phyloP scores from a whole-genome alignment of 2,888 invertebrate genomes.

The Tenthredo amoena region DNA sequence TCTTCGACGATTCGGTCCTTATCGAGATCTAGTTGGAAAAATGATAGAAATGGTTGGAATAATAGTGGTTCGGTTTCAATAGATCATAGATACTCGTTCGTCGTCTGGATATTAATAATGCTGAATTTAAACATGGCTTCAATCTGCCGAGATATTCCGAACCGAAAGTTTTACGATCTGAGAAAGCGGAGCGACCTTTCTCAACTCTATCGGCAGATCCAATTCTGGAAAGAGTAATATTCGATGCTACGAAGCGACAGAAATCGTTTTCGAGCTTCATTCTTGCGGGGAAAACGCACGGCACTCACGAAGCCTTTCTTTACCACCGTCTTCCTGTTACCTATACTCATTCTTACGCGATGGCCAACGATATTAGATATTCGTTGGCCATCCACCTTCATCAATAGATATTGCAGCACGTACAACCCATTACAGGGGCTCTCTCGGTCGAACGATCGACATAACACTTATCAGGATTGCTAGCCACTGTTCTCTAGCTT shows the following conservation, averaged over 20 bases:
- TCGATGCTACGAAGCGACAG: neutral
- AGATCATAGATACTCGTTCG: neutral
- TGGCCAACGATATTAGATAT: constrained; percentile 27
- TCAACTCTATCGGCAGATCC: constrained; percentile 32
- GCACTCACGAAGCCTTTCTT: constrained; percentile 6
- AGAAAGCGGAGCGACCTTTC: neutral
- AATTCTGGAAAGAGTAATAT: constrained; percentile 18
- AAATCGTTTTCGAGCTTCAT: constrained; percentile 26
- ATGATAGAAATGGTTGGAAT: neutral
- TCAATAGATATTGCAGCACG: constrained; percentile 47
- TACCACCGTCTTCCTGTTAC: constrained; percentile 5
- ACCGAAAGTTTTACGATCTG: neutral
- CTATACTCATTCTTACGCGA: neutral
- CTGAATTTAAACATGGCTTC: constrained; percentile 25
- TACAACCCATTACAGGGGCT: constrained; percentile 47
- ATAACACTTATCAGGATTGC: constrained; percentile 48
- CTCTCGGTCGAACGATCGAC: constrained; percentile 47
- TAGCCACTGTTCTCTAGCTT: constrained; percentile 35
- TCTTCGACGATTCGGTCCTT: neutral
- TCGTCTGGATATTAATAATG: constrained; percentile 20
- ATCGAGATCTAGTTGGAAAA: constrained; percentile 29
- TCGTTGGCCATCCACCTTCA: constrained; percentile 37
- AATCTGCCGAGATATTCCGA: neutral
- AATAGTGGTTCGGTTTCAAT: constrained; percentile 7
- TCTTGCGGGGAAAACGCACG: neutral